Evolutionary conservation across 2,113 vertebrate genomes (phyloP), one percentile per base, ranked within the genome.

Genomic region (Brachypodius melanocephalos): DNA sequence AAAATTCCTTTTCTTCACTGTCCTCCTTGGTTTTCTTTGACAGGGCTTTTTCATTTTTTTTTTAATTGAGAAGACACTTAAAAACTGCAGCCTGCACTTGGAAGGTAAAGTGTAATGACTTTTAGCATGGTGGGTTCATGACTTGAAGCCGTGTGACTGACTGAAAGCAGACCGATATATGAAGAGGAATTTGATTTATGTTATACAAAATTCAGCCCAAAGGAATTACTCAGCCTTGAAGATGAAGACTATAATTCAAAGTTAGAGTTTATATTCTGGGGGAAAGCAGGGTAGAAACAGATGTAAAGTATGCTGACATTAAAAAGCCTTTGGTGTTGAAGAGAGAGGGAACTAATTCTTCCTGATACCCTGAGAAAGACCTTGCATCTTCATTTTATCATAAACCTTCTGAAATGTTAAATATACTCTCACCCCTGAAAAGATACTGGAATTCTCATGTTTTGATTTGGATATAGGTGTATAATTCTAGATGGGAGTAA

Each of bases 211-310:
- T 36, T 29, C 59, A 66, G 49, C 85, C 75, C 51, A 38, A 87
- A 83, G 63, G 62, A 97, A 79, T 58, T 83, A 85, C 28, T 91
- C 78, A 88, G 38, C 67, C 67, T 83, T 85, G 63, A 79, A 85
- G 73, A 91, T 57, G 48, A 89, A 77, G 66, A 76, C 36, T 52
- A 7, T 36, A 66, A 89, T 58, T 95, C 61, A 73, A 77, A 80
- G 55, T 67, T 43, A 61, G 32, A 61, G 52, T 90, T 92, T 45
- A 79, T 63, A 73, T 61, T 82, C 54, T 82, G 45, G 65, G 58
- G 49, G 65, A 87, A 78, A 63, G 62, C 11, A 54, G 38, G 34
- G 17, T 6, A 73, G 52, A 95, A 95, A 78, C 25, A 76, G 54
- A 94, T 61, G 71, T 79, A 13, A 89, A 87, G 69, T 49, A 57